Base-by-base conservation (phyloP, 2,797 vertebrate species). In the Hirundo rustica region DNA sequence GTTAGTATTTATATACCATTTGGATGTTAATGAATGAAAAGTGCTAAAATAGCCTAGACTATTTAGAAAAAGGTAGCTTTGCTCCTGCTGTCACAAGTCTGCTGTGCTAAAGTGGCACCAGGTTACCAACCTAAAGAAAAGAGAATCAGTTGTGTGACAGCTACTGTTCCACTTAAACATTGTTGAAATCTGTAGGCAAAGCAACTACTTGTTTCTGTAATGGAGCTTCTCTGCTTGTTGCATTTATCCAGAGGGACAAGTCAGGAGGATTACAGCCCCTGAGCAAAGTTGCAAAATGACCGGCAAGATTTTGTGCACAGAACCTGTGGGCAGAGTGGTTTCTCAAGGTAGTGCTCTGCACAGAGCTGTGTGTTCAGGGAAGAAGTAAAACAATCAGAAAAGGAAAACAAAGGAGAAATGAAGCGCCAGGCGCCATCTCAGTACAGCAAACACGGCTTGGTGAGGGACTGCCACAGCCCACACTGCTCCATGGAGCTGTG, bases 401-500 rank as follows among this genome's bases (percentile, higher is more conserved):
- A 92, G 9, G 27, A 61, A 77, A 92, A 40, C 11, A 71, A 62
- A 67, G 38, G 27, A 58, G 53, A 80, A 0, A 4, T 82, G 51
- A 93, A 91, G 47, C 40, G 87, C 10, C 30, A 73, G 34, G 25
- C 0, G 0, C 2, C 0, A 0, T 48, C 44, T 88, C 54, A 68
- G 44, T 10, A 54, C 0, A 1, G 42, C 45, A 67, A 61, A 50
- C 51, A 16, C 0, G 0, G 32, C 25, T 61, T 65, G 57, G 53
- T 0, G 0, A 83, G 27, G 12, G 42, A 62, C 38, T 45, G 36
- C 16, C 79, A 36, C 9, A 1, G 0, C 16, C 36, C 15, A 10
- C 0, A 0, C 16, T 0, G 1, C 42, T 79, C 32, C 25, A 5
- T 0, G 1, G 42, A 91, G 75, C 53, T 40, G 29, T 38, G 72